Percentiles rank a stretch among this genome's conserved stretches.
Evolutionary conservation across 2,888 invertebrate species (phyloP).

Genomic region (Hypselothyrea guttata): DNA sequence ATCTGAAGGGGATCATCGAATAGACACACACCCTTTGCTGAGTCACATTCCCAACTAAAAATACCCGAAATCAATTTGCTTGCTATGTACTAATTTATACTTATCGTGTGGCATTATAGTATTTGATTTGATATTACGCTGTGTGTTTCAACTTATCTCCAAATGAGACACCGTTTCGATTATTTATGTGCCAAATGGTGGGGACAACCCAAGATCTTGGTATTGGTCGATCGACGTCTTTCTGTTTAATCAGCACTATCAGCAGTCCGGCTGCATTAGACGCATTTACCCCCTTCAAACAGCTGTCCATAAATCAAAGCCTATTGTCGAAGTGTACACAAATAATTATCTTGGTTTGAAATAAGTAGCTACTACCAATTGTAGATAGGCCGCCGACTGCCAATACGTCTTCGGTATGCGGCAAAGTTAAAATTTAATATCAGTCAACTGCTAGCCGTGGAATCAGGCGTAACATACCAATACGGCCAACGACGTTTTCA

Average conservation of each 20-base stretch:
- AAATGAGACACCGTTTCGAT: slow-evolving; percentile 16
- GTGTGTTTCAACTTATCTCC: slow-evolving; percentile 41
- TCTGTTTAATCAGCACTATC: slow-evolving; percentile 12
- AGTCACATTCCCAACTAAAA: slow-evolving; percentile 48
- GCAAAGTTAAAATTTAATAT: slow-evolving; percentile 18
- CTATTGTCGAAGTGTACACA: slow-evolving; percentile 45
- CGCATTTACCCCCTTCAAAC: too few relatives aligned
- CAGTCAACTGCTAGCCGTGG: slow-evolving; percentile 52
- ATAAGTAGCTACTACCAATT: slow-evolving; percentile 20
- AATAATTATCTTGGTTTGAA: slow-evolving; percentile 53
- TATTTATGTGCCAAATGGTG: slow-evolving; percentile 14
- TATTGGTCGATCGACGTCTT: slow-evolving; percentile 18
- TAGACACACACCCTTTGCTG: slow-evolving; percentile 53
- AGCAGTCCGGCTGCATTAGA: background rate
- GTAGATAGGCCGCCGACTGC: slow-evolving; percentile 24
- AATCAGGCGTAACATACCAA: slow-evolving; percentile 45
- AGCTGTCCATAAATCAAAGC: slow-evolving; percentile 60
- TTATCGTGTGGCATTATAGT: slow-evolving; percentile 45
- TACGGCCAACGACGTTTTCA: background rate
- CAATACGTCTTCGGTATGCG: slow-evolving; percentile 8
- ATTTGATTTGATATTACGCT: slow-evolving; percentile 23
- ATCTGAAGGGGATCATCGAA: slow-evolving; percentile 84
- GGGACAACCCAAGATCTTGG: slow-evolving; percentile 6
- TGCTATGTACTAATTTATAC: slow-evolving; percentile 41
- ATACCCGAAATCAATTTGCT: slow-evolving; percentile 16